Conservation (phyloP, 2,888 invertebrate genomes). For the Drosophila rubida region DNA sequence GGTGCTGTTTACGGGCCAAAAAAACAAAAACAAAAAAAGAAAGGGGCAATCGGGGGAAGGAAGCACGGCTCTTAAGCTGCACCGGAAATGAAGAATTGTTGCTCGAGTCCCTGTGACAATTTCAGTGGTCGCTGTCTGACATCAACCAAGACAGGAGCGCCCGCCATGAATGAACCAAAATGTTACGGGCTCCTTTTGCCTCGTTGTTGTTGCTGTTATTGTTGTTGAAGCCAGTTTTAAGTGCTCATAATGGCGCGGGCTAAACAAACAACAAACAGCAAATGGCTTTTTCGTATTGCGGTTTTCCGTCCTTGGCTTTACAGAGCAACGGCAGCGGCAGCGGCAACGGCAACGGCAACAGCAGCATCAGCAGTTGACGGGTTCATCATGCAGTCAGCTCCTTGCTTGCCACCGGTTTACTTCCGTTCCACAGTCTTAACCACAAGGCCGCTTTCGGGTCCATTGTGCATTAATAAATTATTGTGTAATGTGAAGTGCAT, state of each 20-base stretch:
- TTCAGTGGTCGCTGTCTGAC: slow-evolving; percentile 50
- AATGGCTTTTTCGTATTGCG: slow-evolving; percentile 73
- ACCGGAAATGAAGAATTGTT: slow-evolving; percentile 80
- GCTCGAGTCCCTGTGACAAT: slow-evolving; percentile 68
- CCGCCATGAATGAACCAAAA: slow-evolving; percentile 52
- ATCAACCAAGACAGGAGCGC: slow-evolving; percentile 47
- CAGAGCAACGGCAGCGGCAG: background rate
- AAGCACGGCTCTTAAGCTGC: slow-evolving; percentile 78
- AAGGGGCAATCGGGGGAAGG: slow-evolving; percentile 48
- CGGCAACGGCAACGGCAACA: background rate
- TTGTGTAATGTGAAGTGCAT: slow-evolving; percentile 65
- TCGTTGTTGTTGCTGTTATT: slow-evolving; percentile 24
- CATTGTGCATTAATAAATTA: slow-evolving; percentile 71
- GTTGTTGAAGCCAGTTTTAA: slow-evolving; percentile 58
- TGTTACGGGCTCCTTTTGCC: slow-evolving; percentile 28
- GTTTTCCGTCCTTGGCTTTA: slow-evolving; percentile 60
- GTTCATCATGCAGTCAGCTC: slow-evolving; percentile 45
- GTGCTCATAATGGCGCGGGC: slow-evolving; percentile 64
- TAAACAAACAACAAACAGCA: slow-evolving; percentile 51
- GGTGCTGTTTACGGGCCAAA: slow-evolving; percentile 14
- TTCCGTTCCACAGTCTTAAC: slow-evolving; percentile 60
- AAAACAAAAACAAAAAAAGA: slow-evolving; percentile 6
- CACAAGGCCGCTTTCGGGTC: slow-evolving; percentile 57
- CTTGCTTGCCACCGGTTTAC: slow-evolving; percentile 32
- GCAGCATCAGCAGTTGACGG: slow-evolving; percentile 25